Evolutionary conservation across 1,140 invertebrate genomes (phyloP).

Genomic region (Drosophila eugracilis): DNA sequence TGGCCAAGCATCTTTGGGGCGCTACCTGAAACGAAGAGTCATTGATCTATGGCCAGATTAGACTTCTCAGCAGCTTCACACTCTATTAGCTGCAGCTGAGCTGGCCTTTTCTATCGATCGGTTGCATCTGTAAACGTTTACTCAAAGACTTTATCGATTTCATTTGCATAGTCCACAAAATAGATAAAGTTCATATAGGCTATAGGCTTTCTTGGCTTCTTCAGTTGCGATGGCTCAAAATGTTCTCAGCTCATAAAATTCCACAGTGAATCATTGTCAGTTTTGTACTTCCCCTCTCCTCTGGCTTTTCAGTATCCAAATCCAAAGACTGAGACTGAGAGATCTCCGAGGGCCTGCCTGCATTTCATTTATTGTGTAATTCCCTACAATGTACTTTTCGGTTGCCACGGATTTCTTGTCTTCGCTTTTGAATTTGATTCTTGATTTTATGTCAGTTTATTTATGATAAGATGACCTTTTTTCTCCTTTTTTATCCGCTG

Average conservation of each 20-base stretch:
- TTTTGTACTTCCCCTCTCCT: conserved; percentile 17
- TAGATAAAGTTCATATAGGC: conserved; percentile 31
- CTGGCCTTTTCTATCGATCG: conserved; percentile 33
- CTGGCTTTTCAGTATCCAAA: background rate
- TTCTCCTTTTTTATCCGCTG: conserved; percentile 27
- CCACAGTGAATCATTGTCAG: conserved; percentile 70
- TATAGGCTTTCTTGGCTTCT: conserved; percentile 57
- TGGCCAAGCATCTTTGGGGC: conserved; percentile 39
- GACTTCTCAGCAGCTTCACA: conserved; percentile 56
- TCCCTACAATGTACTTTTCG: conserved; percentile 77
- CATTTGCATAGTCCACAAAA: conserved; percentile 64
- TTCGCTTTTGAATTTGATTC: conserved; percentile 79
- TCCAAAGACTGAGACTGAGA: conserved; percentile 8
- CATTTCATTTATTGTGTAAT: conserved; percentile 84
- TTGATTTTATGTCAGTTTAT: conserved; percentile 84
- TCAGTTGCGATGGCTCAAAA: conserved; percentile 58
- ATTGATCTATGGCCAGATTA: conserved; percentile 43
- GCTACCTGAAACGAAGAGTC: conserved; percentile 63
- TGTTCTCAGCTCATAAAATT: conserved; percentile 82
- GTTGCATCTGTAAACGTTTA: conserved; percentile 60
- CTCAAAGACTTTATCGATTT: conserved; percentile 76
- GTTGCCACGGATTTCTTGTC: conserved; percentile 77
- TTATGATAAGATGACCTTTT: conserved; percentile 83
- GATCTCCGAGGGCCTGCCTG: conserved; percentile 72
- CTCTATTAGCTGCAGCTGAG: conserved; percentile 67